These are phyloP conservation scores for Rugalucina vietnamica DNA, from an alignment of 2,888 invertebrate species.

Conservation along the genomic window DNA sequence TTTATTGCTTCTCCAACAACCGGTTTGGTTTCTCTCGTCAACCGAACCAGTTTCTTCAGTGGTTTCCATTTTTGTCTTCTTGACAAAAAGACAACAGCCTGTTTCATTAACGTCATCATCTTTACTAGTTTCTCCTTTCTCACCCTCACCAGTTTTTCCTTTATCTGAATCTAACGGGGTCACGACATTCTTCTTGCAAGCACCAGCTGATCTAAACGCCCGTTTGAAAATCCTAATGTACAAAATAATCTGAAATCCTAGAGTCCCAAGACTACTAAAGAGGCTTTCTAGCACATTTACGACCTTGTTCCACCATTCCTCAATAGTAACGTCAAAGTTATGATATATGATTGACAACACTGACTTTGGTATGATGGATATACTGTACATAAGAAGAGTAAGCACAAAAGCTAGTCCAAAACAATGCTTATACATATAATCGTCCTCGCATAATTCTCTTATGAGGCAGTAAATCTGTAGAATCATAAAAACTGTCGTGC, in stretches of 20 bases:
- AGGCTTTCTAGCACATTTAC: slow-evolving; percentile 37
- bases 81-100: not conserved
- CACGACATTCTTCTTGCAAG: slow-evolving; percentile 12
- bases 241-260: slow-evolving; percentile 52
- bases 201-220: slow-evolving; percentile 6
- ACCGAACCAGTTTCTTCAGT: not conserved
- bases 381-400: slow-evolving; percentile 27
- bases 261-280: slow-evolving; percentile 12
- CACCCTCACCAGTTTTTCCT: no score
- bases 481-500: slow-evolving; percentile 30
- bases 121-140: no score
- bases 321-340: slow-evolving; percentile 13
- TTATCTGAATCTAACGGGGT: not conserved
- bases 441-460: slow-evolving; percentile 49
- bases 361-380: slow-evolving; percentile 51
- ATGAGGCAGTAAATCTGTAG: slow-evolving; percentile 44
- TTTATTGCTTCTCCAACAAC: not conserved
- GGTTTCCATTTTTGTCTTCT: not conserved
- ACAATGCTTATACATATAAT: slow-evolving; percentile 51
- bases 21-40: not conserved
- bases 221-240: slow-evolving; percentile 32
- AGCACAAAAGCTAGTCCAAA: slow-evolving; percentile 45
- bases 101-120: not conserved
- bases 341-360: slow-evolving; percentile 44
- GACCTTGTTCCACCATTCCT: slow-evolving; percentile 38